Percentiles rank a stretch among this genome's conserved stretches.
Conservation (phyloP, 2,113 vertebrate species). For the Dinomys branickii region DNA sequence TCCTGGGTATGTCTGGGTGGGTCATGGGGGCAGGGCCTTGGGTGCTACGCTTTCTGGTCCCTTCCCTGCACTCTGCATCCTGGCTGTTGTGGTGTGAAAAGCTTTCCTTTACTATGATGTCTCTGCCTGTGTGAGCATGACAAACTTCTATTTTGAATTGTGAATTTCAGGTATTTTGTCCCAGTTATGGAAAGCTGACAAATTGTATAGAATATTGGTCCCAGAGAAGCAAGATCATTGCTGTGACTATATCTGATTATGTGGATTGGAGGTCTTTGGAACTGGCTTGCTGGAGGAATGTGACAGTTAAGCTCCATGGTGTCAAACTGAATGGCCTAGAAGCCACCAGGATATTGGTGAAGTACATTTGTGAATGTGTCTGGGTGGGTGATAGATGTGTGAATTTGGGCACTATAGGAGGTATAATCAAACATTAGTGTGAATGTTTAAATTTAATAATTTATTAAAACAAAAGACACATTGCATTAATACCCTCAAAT, state of each 20-base stretch:
- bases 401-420: neutral
- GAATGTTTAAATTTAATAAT: neutral
- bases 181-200: neutral
- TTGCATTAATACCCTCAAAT: neutral
- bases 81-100: neutral
- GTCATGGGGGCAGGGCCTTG: neutral
- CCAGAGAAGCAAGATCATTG: neutral
- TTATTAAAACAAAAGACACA: neutral
- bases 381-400: neutral
- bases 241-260: neutral
- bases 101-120: neutral
- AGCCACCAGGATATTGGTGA: neutral
- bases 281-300: neutral
- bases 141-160: neutral
- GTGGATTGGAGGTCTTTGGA: neutral
- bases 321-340: neutral
- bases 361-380: neutral
- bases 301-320: neutral
- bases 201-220: neutral
- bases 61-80: neutral
- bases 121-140: neutral
- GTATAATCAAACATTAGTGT: neutral
- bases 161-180: neutral
- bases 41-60: neutral
- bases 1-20: neutral